A percentile compares a stretch with the other conserved stretches of the same genome.
Evolutionary conservation across 2,113 vertebrate species (phyloP).

Genomic region (Psophia crepitans): DNA sequence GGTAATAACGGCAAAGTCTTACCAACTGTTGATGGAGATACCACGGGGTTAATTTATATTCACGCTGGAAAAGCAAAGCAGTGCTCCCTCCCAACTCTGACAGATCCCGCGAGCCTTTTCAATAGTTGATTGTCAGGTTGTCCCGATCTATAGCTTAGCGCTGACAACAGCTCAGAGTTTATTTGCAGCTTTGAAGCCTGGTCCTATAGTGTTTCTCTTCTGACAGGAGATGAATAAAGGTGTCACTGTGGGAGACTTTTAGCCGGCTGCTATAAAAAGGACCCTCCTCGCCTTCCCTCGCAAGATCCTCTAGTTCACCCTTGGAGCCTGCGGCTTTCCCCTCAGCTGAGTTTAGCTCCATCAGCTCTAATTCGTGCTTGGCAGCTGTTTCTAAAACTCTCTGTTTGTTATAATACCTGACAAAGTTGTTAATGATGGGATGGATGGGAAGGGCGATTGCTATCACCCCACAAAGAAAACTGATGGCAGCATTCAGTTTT

Average conservation of each 20-base stretch:
- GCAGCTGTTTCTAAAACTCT: constrained; percentile 93
- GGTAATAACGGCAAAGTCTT: constrained; percentile 46
- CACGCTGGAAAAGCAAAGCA: constrained; percentile 42
- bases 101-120: not conserved
- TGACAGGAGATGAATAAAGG: constrained; percentile 82
- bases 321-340: constrained; percentile 48
- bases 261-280: constrained; percentile 68
- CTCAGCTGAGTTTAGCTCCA: constrained; percentile 86
- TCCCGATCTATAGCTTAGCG: not conserved
- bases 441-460: constrained; percentile 96
- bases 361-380: constrained; percentile 92
- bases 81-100: not conserved
- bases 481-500: constrained; percentile 93
- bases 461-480: constrained; percentile 95
- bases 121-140: not conserved
- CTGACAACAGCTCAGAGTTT: constrained; percentile 51
- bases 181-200: constrained; percentile 79
- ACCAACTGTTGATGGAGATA: constrained; percentile 58
- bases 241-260: constrained; percentile 83
- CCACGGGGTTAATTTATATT: constrained; percentile 23
- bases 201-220: constrained; percentile 79
- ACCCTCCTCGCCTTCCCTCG: constrained; percentile 41
- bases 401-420: constrained; percentile 95
- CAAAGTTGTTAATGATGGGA: constrained; percentile 98
- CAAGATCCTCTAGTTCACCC: constrained; percentile 51